Conservation (phyloP, 2,797 vertebrate genomes). For the Choloepus didactylus region DNA sequence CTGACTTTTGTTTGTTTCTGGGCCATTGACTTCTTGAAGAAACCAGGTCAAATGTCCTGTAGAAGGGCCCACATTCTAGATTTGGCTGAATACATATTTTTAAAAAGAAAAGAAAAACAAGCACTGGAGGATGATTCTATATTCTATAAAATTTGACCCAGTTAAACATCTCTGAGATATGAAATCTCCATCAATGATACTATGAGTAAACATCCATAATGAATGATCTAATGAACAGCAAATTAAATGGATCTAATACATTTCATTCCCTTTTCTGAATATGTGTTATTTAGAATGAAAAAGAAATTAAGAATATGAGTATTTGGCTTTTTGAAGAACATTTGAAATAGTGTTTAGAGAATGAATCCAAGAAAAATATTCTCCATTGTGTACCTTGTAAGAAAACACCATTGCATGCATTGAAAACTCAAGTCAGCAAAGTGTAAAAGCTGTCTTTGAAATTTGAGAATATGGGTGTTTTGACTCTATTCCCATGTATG, state of each 20-base stretch:
- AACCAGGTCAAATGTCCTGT: neutral
- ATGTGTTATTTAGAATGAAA: neutral
- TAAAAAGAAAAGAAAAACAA: neutral
- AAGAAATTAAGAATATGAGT: neutral
- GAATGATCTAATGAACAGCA: neutral
- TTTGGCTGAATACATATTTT: neutral
- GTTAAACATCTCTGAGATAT: neutral
- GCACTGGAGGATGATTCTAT: neutral
- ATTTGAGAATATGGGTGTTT: neutral
- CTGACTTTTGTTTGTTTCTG: neutral
- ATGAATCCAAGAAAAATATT: neutral
- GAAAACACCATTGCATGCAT: neutral
- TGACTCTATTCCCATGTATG: neutral
- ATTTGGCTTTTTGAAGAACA: slow-evolving; percentile 10
- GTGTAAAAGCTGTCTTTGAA: neutral
- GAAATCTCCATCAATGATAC: neutral
- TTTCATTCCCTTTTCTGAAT: neutral
- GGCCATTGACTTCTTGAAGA: neutral
- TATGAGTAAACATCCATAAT: neutral
- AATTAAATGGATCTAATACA: neutral
- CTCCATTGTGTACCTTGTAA: neutral
- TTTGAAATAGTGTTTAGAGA: slow-evolving; percentile 10
- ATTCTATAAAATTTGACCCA: neutral
- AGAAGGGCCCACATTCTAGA: neutral
- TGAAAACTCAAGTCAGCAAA: neutral